Evolutionary conservation across 2,888 invertebrate species (phyloP).

Genomic region (Cybosia mesomella): DNA sequence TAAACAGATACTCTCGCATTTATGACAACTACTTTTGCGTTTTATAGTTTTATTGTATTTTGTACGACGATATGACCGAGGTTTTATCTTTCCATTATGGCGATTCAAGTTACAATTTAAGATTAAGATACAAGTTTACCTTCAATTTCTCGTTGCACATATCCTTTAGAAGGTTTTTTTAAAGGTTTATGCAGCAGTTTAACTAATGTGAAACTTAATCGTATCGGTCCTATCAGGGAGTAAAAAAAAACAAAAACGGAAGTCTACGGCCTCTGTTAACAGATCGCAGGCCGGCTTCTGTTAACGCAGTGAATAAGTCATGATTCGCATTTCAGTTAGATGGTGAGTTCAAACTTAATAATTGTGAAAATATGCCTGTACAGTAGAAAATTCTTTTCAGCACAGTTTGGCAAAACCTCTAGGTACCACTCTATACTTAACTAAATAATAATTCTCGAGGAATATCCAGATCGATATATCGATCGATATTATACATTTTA

Average conservation of each 20-base stretch:
- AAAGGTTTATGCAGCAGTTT: not conserved
- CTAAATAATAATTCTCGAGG: too few relatives aligned
- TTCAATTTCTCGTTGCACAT: slow-evolving; percentile 14
- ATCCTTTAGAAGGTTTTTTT: slow-evolving; percentile 9
- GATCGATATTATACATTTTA: too few relatives aligned
- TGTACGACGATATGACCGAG: not conserved
- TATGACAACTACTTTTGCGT: too few relatives aligned
- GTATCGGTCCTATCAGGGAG: not conserved
- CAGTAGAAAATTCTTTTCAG: too few relatives aligned
- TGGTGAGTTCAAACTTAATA: too few relatives aligned
- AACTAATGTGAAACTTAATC: too few relatives aligned
- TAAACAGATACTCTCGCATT: too few relatives aligned
- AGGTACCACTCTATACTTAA: too few relatives aligned
- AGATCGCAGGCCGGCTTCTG: not conserved
- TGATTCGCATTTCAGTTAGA: too few relatives aligned
- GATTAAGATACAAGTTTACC: slow-evolving; percentile 18
- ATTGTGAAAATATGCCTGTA: too few relatives aligned
- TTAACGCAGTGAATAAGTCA: not conserved
- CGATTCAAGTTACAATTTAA: not conserved
- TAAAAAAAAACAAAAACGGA: not conserved
- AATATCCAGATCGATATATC: too few relatives aligned
- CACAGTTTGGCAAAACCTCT: too few relatives aligned
- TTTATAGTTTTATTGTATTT: not conserved
- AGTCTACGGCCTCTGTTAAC: not conserved
- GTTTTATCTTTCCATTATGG: slow-evolving; percentile 8